Evolutionary conservation across 2,888 invertebrate genomes (phyloP), one percentile per base, ranked within the genome.

Genomic region (Pristionchus maxplancki): DNA sequence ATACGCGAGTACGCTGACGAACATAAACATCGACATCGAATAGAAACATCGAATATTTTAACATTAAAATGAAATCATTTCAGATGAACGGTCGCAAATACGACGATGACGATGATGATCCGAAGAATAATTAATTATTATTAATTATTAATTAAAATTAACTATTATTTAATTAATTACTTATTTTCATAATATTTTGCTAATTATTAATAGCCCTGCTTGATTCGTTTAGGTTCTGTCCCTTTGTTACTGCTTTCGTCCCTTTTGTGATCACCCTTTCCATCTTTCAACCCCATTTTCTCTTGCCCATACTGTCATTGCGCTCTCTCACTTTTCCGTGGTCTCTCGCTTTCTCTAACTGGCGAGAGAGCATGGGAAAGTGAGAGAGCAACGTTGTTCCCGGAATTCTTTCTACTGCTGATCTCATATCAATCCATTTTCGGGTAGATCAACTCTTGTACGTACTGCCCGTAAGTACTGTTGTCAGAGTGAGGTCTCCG

Each of bases 71-170:
- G n/a, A n/a, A n/a, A n/a, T 20, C 37, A 40, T 28, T 78, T 8
- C 90, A 92, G 64, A 90, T 91, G 82, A 92, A 91, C 71, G 90
- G 91, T 37, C 92, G 89, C 71, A 88, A 83, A 37, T n/a, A 88
- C 24, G 53, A 31, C 2, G 87, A 87, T 4, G 87, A 85, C 6
- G 85, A 85, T 13, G 53, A 64, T 8, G 85, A 83, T 6, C 24
- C 53, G 20, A 83, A 53, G 53, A 53, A 31, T 53, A 37, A 71
- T 53, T 31, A 83, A 53, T 8, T 48, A 48, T n/a, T n/a, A 40
- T n/a, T n/a, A n/a, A n/a, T n/a, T n/a, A n/a, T n/a, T n/a, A n/a
- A n/a, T n/a, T n/a, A 50, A n/a, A n/a, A 31, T 50, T 82, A 28
- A 17, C 9, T 78, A 13, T 78, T 78, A 44, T 3, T 53, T 17